These are phyloP conservation scores for Agonopterix subpropinquella DNA, from an alignment of 2,888 invertebrate genomes.

Conservation along the genomic window DNA sequence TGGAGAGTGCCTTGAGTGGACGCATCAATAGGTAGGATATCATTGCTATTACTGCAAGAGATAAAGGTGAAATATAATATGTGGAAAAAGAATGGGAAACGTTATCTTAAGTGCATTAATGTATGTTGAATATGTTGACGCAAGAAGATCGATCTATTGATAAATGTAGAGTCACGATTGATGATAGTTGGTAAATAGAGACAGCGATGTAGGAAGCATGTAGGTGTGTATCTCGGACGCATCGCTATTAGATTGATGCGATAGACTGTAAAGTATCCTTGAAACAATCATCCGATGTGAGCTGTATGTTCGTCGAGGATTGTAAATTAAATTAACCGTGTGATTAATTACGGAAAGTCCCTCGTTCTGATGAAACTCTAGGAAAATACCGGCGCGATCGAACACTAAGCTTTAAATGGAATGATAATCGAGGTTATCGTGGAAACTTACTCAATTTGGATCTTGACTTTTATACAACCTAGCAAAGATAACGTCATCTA, in stretches of 20 bases:
- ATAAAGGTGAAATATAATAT: neutral
- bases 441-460: slow-evolving; percentile 2
- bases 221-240: slow-evolving; percentile 4
- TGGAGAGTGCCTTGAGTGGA: slow-evolving; percentile 83
- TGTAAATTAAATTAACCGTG: slow-evolving; percentile 56
- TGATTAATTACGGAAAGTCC: slow-evolving; percentile 59
- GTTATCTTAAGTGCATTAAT: no score
- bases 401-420: slow-evolving; percentile 1
- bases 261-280: slow-evolving; percentile 18
- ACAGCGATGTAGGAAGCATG: neutral
- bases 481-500: no score
- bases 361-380: slow-evolving; percentile 33
- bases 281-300: slow-evolving; percentile 23
- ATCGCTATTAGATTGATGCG: slow-evolving; percentile 15
- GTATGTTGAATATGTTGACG: no score
- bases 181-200: slow-evolving; percentile 1
- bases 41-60: slow-evolving; percentile 21
- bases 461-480: neutral
- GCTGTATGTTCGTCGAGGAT: slow-evolving; percentile 37
- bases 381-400: slow-evolving; percentile 31
- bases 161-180: no score
- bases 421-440: neutral
- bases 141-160: no score
- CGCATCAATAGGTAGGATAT: slow-evolving; percentile 76
- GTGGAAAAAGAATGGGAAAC: no score